A percentile compares a stretch with the other conserved stretches of the same genome.
Evolutionary conservation across 1,140 invertebrate genomes (phyloP).

Genomic region (Rhyacophila brunnea): DNA sequence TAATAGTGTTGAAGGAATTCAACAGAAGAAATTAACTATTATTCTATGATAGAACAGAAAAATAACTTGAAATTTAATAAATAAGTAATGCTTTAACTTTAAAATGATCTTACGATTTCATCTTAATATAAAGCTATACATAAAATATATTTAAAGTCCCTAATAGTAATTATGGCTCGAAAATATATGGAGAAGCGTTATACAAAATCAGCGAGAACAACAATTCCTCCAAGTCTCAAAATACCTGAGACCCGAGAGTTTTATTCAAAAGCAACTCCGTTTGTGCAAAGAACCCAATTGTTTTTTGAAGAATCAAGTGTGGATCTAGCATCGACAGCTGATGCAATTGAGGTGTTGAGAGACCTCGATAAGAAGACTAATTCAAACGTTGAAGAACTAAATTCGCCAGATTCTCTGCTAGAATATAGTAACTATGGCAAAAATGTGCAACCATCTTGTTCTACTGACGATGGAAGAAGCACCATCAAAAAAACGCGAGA

Average conservation of each 20-base stretch:
- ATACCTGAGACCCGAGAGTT: slow-evolving; percentile 50
- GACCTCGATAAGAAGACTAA: background rate
- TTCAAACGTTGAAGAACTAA: slow-evolving; percentile 1
- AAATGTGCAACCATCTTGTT: slow-evolving; percentile 1
- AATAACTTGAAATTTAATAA: no score
- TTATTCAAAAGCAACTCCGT: slow-evolving; percentile 53
- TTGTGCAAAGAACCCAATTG: slow-evolving; percentile 50
- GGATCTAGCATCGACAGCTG: slow-evolving; percentile 39
- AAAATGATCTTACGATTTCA: no score
- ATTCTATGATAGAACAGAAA: no score
- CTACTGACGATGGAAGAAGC: slow-evolving; percentile 2
- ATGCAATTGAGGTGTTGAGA: background rate
- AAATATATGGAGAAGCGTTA: slow-evolving; percentile 55
- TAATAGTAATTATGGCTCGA: slow-evolving; percentile 52
- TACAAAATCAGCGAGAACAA: slow-evolving; percentile 47
- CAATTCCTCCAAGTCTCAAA: slow-evolving; percentile 49
- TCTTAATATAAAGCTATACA: no score
- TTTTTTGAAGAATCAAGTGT: slow-evolving; percentile 44
- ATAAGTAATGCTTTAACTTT: no score
- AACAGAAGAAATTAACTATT: no score
- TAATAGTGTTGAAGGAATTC: no score
- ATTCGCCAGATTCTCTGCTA: slow-evolving; percentile 28
- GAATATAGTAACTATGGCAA: slow-evolving; percentile 16
- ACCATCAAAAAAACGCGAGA: slow-evolving; percentile 6
- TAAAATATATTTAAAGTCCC: no score